These are phyloP conservation scores for Hirtodrosophila trivittata DNA, from an alignment of 2,888 invertebrate genomes.

Conservation along the genomic window DNA sequence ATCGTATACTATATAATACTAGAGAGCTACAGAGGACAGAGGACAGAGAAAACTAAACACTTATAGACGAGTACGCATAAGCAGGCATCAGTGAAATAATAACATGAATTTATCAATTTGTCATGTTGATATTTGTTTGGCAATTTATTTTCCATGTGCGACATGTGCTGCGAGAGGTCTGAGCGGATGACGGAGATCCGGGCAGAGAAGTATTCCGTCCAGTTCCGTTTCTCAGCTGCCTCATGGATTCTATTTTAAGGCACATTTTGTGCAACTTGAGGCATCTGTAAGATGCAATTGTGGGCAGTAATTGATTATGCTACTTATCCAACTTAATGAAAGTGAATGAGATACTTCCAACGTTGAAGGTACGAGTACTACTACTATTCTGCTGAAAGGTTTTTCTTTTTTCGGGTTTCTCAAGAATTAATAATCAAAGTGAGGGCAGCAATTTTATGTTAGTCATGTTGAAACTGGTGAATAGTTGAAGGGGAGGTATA, in stretches of 20 bases:
- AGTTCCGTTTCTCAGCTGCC: constrained; percentile 2
- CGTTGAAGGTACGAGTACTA: constrained; percentile 19
- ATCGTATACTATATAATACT: constrained; percentile 43
- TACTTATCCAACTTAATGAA: constrained; percentile 58
- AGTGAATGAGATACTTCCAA: constrained; percentile 32
- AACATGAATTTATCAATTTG: constrained; percentile 81
- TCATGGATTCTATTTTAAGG: constrained; percentile 59
- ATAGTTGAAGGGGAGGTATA: too few species aligned
- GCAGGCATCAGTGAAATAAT: constrained; percentile 70
- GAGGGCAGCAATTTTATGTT: too few species aligned
- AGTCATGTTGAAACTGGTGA: too few species aligned
- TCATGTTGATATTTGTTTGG: constrained; percentile 80
- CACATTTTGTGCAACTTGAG: constrained; percentile 37
- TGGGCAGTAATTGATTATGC: constrained; percentile 73
- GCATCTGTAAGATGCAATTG: constrained; percentile 58
- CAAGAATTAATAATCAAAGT: too few species aligned
- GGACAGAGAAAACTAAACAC: constrained; percentile 6
- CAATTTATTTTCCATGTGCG: constrained; percentile 75
- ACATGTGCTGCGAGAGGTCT: constrained; percentile 33
- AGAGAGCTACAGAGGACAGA: constrained; percentile 11
- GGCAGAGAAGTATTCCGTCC: constrained; percentile 3
- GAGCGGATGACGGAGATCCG: not conserved
- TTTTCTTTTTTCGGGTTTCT: constrained; percentile 2
- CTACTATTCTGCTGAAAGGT: constrained; percentile 23
- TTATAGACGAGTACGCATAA: constrained; percentile 30